Evolutionary conservation across 2,113 vertebrate species (phyloP), one percentile per base, ranked within the genome.

Genomic region (Sinocyclocheilus grahami): DNA sequence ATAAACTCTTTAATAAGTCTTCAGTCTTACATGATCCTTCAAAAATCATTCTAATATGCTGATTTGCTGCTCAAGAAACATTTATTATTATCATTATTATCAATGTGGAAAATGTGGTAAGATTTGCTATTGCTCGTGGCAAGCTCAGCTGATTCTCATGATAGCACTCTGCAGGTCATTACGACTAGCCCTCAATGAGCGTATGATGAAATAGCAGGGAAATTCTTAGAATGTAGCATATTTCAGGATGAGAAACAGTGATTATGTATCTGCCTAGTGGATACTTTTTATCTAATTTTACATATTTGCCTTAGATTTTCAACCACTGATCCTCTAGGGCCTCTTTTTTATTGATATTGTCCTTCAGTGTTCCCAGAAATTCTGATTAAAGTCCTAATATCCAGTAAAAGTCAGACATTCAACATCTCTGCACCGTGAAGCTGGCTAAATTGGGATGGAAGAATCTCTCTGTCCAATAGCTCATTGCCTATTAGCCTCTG

Each of bases 401-500:
- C 74, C 86, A 75, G 60, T 84, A 85, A 80, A 39, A 75, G 60
- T 67, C 16, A 83, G 81, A 81, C 78, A 53, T 78, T 88, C 46
- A 33, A 51, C 76, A 71, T 69, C 48, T 83, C 82, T 83, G 60
- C 79, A 63, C 42, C 42, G 78, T 75, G 63, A 46, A 81, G 78
- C 86, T 65, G 37, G 67, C 65, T 33, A 83, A 87, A 89, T 83
- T 85, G 72, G 81, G 14, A 37, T 85, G 65, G 71, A 58, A 53
- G 71, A 76, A 74, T 83, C 27, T 86, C 75, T 42, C 80, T 46
- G 65, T 24, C 85, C 88, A 90, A 91, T 86, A 91, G 89, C 89
- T 93, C 90, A 90, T 86, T 82, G 80, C 82, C 69, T 71, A 89
- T 83, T 82, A 90, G 90, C 89, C 91, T 91, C 89, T 69, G 79